Percentiles rank a stretch among this genome's conserved stretches.
Conservation (phyloP, 2,888 invertebrate species). For the Microchrysa polita region DNA sequence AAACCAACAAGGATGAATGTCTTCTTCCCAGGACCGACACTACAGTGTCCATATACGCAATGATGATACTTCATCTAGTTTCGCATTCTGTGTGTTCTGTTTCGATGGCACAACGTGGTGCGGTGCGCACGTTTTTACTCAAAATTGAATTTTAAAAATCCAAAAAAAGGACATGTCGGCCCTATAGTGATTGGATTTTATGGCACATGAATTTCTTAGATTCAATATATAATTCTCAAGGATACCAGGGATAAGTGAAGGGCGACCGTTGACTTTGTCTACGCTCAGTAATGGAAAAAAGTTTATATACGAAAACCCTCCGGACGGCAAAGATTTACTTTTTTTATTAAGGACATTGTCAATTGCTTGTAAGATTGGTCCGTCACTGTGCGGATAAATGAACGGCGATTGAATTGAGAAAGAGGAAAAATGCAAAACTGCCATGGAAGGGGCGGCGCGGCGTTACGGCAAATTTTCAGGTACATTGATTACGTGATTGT, state of each 20-base stretch:
- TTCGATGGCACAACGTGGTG: no score
- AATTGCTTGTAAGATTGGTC: not conserved
- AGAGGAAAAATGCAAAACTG: no score
- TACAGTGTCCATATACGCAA: constrained; percentile 5
- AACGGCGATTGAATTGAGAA: constrained; percentile 15
- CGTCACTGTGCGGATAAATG: constrained; percentile 9
- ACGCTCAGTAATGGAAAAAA: not conserved
- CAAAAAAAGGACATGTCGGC: constrained; percentile 45
- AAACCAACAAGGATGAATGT: not conserved
- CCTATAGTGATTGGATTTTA: constrained; percentile 50
- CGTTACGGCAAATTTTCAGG: constrained; percentile 48
- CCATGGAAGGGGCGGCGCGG: not conserved
- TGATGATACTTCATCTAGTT: not conserved
- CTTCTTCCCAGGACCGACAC: not conserved
- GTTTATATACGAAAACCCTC: no score
- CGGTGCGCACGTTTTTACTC: constrained; percentile 4
- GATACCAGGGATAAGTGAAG: constrained; percentile 2
- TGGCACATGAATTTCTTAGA: constrained; percentile 50
- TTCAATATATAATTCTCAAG: constrained; percentile 44
- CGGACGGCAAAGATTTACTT: not conserved
- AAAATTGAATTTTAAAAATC: constrained; percentile 51
- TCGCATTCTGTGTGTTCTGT: no score
- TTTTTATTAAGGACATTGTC: constrained; percentile 27
- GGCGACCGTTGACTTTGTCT: constrained; percentile 24
- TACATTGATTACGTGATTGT: constrained; percentile 51